Evolutionary conservation across 2,888 invertebrate species (phyloP), one percentile per base, ranked within the genome.

Genomic region (Brachyptera risi): DNA sequence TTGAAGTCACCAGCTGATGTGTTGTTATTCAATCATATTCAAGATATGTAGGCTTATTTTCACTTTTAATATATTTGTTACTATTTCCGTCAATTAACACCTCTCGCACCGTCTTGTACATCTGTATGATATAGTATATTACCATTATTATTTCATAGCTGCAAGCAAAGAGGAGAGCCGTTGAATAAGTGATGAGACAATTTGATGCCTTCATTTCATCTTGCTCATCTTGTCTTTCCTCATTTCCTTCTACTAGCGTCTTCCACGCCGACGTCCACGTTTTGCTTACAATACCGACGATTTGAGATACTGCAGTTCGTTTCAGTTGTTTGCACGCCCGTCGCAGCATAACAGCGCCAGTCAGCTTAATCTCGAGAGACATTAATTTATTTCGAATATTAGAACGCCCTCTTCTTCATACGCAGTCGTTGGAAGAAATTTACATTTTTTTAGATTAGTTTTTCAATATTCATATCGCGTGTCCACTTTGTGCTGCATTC

Each of bases 81-180:
- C 17, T 21, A 42, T 42, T 42, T 42, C 42, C 42, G 42, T 9
- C 42, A 42, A 42, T 42, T 19, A 19, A 42, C 15, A 19, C 42
- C 19, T 42, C 42, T 42, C 42, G 17, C 42, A n/a, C n/a, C n/a
- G n/a, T n/a, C n/a, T n/a, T n/a, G n/a, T n/a, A n/a, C n/a, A n/a
- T n/a, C n/a, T n/a, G n/a, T n/a, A n/a, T n/a, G n/a, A 2, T 47
- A 21, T 47, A 21, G 35, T 37, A 17, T 35, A 37, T 35, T 35
- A 54, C 37, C 11, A 54, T 54, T 35, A 54, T 35, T 54, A 54
- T 54, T 54, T 54, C 54, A 54, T 54, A 37, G n/a, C 54, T 21
- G 37, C 11, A n/a, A n/a, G n/a, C n/a, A n/a, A n/a, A n/a, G 35
- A 21, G 21, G 54, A 21, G n/a, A 37, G 54, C 4, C 37, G 37